A percentile compares a stretch with the other conserved stretches of the same genome.
Evolutionary conservation across 2,888 invertebrate species (phyloP).

Genomic region (Tinea semifulvella): DNA sequence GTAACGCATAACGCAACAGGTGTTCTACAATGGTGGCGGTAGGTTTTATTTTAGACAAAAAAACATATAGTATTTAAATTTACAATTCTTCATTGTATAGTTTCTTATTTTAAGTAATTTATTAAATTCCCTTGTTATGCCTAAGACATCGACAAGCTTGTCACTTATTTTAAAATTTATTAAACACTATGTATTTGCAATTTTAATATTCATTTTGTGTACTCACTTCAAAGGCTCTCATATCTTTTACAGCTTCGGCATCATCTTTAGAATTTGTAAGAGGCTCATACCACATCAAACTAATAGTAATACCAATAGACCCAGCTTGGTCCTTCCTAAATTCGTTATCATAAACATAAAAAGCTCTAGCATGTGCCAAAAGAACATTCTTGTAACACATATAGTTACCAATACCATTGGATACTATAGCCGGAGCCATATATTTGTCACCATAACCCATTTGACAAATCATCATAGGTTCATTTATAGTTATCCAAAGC

Average conservation of each 20-base stretch:
- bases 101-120: too few relatives aligned
- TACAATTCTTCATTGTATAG: too few relatives aligned
- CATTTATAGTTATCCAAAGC: conserved; percentile 67
- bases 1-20: too few relatives aligned
- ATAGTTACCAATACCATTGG: conserved; percentile 48
- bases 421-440: conserved; percentile 33
- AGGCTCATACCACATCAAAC: conserved; percentile 41
- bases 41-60: background rate
- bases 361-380: conserved; percentile 60
- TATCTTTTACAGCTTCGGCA: conserved; percentile 49
- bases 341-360: conserved; percentile 38
- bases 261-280: conserved; percentile 42
- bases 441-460: conserved; percentile 43
- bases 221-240: conserved; percentile 52
- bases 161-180: background rate
- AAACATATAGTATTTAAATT: background rate
- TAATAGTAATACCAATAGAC: conserved; percentile 22
- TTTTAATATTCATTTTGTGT: too few relatives aligned
- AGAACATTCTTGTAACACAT: conserved; percentile 51
- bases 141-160: too few relatives aligned
- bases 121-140: too few relatives aligned
- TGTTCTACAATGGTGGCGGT: too few relatives aligned
- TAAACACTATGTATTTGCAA: background rate
- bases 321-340: conserved; percentile 30
- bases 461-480: conserved; percentile 43